Conservation (phyloP, 2,797 vertebrate species). For the Squalus acanthias region DNA sequence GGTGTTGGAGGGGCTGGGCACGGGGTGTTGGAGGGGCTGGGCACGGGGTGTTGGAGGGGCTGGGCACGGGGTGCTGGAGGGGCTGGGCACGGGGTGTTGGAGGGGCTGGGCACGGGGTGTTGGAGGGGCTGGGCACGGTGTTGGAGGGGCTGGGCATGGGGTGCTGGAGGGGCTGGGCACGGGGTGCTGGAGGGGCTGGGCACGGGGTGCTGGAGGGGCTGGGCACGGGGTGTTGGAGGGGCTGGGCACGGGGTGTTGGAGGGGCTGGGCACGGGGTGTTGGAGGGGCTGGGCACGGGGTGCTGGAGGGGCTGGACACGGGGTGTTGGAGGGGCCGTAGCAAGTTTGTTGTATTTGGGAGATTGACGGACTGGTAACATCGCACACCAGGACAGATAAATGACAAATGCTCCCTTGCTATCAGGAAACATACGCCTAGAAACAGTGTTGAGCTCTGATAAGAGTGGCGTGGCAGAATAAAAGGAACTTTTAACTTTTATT, state of each 20-base stretch:
- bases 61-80: not conserved
- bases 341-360: not conserved
- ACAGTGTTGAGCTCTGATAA: not conserved
- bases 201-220: no score
- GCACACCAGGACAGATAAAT: not conserved
- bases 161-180: not conserved
- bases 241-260: not conserved
- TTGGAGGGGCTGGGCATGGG: no score
- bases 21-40: no score
- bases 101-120: no score
- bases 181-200: no score
- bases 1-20: not conserved
- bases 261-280: not conserved
- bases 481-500: not conserved
- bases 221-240: not conserved
- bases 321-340: not conserved
- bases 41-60: no score
- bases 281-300: not conserved
- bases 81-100: no score
- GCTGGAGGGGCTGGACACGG: no score
- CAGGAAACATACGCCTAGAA: not conserved
- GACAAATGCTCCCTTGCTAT: not conserved
- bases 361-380: not conserved
- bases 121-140: no score
- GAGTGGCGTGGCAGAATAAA: no score